Evolutionary conservation across 2,888 invertebrate species (phyloP).

Genomic region (Caenorhabditis panamensis): DNA sequence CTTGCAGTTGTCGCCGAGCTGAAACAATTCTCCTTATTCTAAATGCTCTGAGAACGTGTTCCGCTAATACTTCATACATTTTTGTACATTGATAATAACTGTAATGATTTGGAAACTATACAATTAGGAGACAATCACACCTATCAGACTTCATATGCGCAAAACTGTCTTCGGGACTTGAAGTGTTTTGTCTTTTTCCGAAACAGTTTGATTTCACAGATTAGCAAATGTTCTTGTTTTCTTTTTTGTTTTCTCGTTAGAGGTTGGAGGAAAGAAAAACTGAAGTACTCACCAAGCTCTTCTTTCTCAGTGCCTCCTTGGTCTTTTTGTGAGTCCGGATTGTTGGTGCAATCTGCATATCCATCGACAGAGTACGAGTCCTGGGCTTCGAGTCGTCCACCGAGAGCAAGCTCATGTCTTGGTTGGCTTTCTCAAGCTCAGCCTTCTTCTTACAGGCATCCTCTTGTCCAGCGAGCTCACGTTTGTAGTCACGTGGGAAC

Average conservation of each 20-base stretch:
- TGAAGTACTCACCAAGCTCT: slow-evolving; percentile 60
- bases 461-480: slow-evolving; percentile 87
- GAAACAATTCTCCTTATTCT: slow-evolving; percentile 14
- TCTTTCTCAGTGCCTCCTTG: slow-evolving; percentile 50
- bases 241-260: too few species aligned
- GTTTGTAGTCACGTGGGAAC: slow-evolving; percentile 96
- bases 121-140: slow-evolving; percentile 55
- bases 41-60: background rate
- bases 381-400: slow-evolving; percentile 55
- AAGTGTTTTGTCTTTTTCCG: slow-evolving; percentile 28
- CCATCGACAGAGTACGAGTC: slow-evolving; percentile 77
- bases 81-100: background rate
- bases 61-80: slow-evolving; percentile 33
- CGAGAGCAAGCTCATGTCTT: slow-evolving; percentile 43
- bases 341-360: slow-evolving; percentile 79
- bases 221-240: too few species aligned
- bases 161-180: slow-evolving; percentile 62
- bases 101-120: slow-evolving; percentile 3
- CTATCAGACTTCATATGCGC: slow-evolving; percentile 33
- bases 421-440: slow-evolving; percentile 86
- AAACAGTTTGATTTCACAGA: too few species aligned
- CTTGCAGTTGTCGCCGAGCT: slow-evolving; percentile 68
- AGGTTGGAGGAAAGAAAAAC: too few species aligned
- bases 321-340: slow-evolving; percentile 63
- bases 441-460: slow-evolving; percentile 67